A percentile compares a stretch with the other conserved stretches of the same genome.
Conservation (phyloP, 2,797 vertebrate genomes). For the Lindbergichthys nudifrons region DNA sequence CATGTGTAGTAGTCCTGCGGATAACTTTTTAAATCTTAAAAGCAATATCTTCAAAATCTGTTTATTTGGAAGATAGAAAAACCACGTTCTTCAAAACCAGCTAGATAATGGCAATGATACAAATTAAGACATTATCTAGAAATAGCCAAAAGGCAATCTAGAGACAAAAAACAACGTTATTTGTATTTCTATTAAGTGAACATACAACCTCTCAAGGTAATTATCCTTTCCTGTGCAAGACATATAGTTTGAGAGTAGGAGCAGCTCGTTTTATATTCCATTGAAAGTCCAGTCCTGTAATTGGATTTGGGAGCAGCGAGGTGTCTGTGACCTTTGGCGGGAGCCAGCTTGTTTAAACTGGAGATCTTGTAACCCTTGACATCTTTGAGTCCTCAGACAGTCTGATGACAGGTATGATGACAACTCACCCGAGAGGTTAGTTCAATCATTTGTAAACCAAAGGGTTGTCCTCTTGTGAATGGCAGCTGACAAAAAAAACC, state of each 20-base stretch:
- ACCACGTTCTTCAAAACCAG: neutral
- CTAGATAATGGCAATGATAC: too few species aligned
- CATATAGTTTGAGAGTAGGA: slow-evolving; percentile 32
- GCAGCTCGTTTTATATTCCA: slow-evolving; percentile 53
- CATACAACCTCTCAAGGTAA: neutral
- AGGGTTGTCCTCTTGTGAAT: neutral
- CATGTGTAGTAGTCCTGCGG: too few species aligned
- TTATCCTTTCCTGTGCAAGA: slow-evolving; percentile 6
- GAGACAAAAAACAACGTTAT: neutral
- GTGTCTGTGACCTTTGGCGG: slow-evolving; percentile 72
- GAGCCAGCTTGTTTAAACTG: slow-evolving; percentile 71
- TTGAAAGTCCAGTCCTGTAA: slow-evolving; percentile 56
- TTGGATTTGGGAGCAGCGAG: slow-evolving; percentile 62
- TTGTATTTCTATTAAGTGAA: neutral
- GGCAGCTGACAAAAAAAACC: slow-evolving; percentile 9
- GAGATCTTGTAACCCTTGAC: slow-evolving; percentile 65
- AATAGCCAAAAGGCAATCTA: neutral
- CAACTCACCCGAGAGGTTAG: slow-evolving; percentile 48
- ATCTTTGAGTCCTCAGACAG: slow-evolving; percentile 64
- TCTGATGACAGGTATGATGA: slow-evolving; percentile 60
- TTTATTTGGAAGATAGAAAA: neutral
- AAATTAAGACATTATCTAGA: neutral
- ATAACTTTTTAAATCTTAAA: neutral
- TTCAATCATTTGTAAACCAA: slow-evolving; percentile 43
- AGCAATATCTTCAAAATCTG: neutral